Base-by-base conservation (phyloP, 2,888 invertebrate species). In the Mythimna impura region DNA sequence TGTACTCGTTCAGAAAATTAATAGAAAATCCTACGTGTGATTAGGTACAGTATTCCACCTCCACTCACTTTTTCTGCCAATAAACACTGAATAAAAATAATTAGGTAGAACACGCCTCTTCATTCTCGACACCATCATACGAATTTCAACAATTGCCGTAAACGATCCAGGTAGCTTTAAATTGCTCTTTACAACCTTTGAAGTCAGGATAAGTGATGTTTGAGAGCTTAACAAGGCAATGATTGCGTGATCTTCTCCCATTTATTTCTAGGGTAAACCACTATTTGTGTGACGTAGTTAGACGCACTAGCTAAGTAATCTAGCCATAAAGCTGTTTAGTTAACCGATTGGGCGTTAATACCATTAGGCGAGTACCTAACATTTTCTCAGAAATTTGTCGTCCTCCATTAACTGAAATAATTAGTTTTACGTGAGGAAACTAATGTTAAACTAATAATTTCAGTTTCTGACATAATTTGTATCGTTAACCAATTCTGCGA, bases 241-340 rank as follows among this genome's bases (percentile, higher is more conserved):
- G 36, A 10, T 66, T 36, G 60, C 78, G 71, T 77, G 55, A 60
- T 71, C 43, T 20, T 47, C 20, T 3, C 9, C n/a, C n/a, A 57
- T 81, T 76, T 79, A 71, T 67, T 81, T 64, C 62, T 71, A 66
- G 50, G 10, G 30, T 63, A 50, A 34, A 76, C 61, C 43, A 47
- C 25, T 68, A 64, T 58, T 60, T 65, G 12, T 62, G 34, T 69
- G 65, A 64, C 60, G 58, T 58, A 25, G 50, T 64, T 54, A 57
- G 36, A 34, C 60, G 25, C 5, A 63, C 30, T 57, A 58, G 34
- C 22, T 47, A 43, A 71, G 60, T 64, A 76, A 81, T 54, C 9
- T 20, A 43, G 10, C 30, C 30, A 30, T 63, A 57, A 63, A 40
- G 22, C n/a, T 71, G 52, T 64, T 76, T 63, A 71, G 20, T 67